A percentile compares a stretch with the other conserved stretches of the same genome.
Conservation (phyloP, 2,888 invertebrate genomes). For the Ennomos erosarius region DNA sequence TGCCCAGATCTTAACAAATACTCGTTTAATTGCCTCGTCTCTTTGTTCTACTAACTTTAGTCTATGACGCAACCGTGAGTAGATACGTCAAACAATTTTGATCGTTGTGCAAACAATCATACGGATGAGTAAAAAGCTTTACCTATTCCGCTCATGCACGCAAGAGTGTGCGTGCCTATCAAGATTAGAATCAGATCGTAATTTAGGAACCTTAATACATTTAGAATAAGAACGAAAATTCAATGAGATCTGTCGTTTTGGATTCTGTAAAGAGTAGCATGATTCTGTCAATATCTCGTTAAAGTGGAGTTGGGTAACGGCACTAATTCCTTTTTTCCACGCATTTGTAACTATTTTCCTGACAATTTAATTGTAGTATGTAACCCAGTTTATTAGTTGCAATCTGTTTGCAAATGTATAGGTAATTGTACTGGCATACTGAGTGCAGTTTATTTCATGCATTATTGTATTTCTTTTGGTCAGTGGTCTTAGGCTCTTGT, state of each 20-base stretch:
- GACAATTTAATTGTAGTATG: conserved; percentile 49
- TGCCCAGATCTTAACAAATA: conserved; percentile 77
- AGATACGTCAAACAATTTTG: conserved; percentile 64
- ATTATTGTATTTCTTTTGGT: conserved; percentile 22
- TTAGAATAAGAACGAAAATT: conserved; percentile 11
- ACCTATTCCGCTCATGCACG: conserved; percentile 13
- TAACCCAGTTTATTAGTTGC: conserved; percentile 47
- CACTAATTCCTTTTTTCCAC: conserved; percentile 45
- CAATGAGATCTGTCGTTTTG: background rate
- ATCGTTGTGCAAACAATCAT: conserved; percentile 65
- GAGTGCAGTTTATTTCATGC: conserved; percentile 24
- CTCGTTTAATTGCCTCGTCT: conserved; percentile 76
- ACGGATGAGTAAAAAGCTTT: conserved; percentile 26
- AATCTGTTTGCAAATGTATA: conserved; percentile 45
- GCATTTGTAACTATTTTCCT: conserved; percentile 45
- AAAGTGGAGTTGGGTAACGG: conserved; percentile 29
- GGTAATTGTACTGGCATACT: conserved; percentile 31
- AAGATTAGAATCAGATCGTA: background rate
- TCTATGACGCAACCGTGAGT: conserved; percentile 73
- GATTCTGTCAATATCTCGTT: conserved; percentile 29
- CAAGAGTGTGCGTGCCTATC: conserved; percentile 58
- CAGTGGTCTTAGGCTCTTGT: conserved; percentile 1
- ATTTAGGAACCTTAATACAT: background rate
- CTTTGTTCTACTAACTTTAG: conserved; percentile 75
- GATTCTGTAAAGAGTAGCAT: conserved; percentile 19